Evolutionary conservation across 2,113 vertebrate species (phyloP).

Genomic region (Opisthocomus hoazin): DNA sequence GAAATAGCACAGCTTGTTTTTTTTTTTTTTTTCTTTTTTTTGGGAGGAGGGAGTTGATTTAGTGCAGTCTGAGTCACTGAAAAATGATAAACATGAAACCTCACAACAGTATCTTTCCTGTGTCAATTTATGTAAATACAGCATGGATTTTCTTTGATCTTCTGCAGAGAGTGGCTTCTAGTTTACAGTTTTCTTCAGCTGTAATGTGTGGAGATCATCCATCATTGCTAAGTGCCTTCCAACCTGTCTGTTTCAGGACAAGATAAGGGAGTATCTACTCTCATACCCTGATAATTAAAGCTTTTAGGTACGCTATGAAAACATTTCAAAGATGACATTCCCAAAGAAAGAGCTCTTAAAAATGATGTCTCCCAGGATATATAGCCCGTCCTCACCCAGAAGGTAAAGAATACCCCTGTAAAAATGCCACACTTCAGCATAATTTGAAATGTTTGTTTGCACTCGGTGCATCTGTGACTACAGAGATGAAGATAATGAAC

Average conservation of each 20-base stretch:
- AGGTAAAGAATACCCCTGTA: background rate
- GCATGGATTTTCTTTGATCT: background rate
- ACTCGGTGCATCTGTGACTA: background rate
- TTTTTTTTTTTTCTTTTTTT: background rate
- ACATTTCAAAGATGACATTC: background rate
- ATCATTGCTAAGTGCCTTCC: conserved; percentile 14
- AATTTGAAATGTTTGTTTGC: background rate
- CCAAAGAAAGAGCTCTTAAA: background rate
- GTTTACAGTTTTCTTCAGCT: conserved; percentile 9
- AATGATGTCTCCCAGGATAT: background rate
- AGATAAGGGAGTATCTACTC: conserved; percentile 42
- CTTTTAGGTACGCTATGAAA: conserved; percentile 37
- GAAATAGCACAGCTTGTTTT: background rate
- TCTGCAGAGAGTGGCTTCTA: conserved; percentile 3
- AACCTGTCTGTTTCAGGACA: conserved; percentile 34
- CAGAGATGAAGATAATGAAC: background rate
- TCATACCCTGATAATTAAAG: conserved; percentile 21
- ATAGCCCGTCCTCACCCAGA: background rate
- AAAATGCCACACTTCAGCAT: background rate
- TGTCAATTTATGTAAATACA: background rate
- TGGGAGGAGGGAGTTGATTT: background rate
- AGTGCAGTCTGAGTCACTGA: background rate
- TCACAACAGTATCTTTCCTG: background rate
- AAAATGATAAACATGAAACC: background rate
- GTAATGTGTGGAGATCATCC: conserved; percentile 1